Percentiles rank a stretch among this genome's conserved stretches.
These are phyloP conservation scores for Ylistrum balloti DNA, from an alignment of 1,140 invertebrate species.

Conservation along the genomic window DNA sequence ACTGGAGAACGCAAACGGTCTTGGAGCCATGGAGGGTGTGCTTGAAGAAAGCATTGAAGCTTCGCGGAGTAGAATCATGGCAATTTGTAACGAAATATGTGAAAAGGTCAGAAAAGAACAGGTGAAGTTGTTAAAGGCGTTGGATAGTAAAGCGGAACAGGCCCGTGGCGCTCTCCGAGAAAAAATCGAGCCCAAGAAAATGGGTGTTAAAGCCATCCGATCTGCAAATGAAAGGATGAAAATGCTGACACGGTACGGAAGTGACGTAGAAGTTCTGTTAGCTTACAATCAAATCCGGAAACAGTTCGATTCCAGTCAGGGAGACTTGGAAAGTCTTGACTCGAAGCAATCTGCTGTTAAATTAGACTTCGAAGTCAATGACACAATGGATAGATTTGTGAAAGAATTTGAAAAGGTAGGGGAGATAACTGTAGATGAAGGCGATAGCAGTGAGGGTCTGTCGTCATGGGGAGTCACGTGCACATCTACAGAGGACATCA, in stretches of 20 bases:
- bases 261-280: conserved; percentile 74
- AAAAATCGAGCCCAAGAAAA: conserved; percentile 64
- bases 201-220: conserved; percentile 62
- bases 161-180: conserved; percentile 57
- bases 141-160: conserved; percentile 63
- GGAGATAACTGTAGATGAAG: conserved; percentile 69
- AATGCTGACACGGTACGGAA: conserved; percentile 72
- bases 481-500: conserved; percentile 74
- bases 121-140: conserved; percentile 62
- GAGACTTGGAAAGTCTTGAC: conserved; percentile 61
- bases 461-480: conserved; percentile 76
- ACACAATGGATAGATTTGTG: conserved; percentile 65
- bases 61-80: conserved; percentile 62
- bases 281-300: conserved; percentile 69
- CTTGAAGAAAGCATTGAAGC: conserved; percentile 70
- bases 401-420: conserved; percentile 71
- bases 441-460: conserved; percentile 68
- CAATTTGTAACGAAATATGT: conserved; percentile 63
- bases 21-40: conserved; percentile 54
- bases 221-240: conserved; percentile 71
- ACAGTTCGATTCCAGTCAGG: conserved; percentile 68
- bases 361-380: conserved; percentile 70
- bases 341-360: conserved; percentile 64
- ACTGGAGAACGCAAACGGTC: conserved; percentile 55
- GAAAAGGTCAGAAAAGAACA: conserved; percentile 69